phyloP scores from a whole-genome alignment of 2,797 vertebrate species.

The Florisuga fusca region DNA sequence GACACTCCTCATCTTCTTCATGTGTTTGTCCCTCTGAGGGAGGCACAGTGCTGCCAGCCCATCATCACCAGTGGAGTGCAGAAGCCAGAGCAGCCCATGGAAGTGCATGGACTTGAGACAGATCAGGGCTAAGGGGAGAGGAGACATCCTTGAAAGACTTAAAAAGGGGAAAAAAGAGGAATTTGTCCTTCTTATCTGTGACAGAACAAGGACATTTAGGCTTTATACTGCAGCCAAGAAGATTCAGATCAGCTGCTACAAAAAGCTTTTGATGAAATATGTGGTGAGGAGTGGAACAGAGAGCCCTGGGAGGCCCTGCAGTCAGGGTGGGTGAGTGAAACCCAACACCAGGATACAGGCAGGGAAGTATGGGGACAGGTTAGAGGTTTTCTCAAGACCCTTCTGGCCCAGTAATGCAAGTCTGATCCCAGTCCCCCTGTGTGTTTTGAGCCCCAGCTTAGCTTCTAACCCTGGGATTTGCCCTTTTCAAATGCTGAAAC shows the following conservation, averaged over 20 bases:
- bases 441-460: background rate
- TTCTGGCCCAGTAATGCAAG: background rate
- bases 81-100: background rate
- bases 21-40: background rate
- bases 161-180: background rate
- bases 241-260: background rate
- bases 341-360: rapidly evolving
- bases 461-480: background rate
- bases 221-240: background rate
- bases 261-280: background rate
- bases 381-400: background rate
- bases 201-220: background rate
- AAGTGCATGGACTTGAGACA: background rate
- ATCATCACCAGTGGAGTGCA: background rate
- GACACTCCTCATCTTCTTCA: background rate
- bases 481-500: background rate
- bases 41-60: background rate
- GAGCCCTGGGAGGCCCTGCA: background rate
- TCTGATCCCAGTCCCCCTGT: background rate
- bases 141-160: background rate
- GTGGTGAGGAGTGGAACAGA: background rate
- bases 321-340: background rate
- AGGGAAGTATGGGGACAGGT: background rate
- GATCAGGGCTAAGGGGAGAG: background rate
- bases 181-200: background rate